Percentiles rank a stretch among this genome's conserved stretches.
phyloP scores from a whole-genome alignment of 2,797 vertebrate species.

The Sternotherus odoratus region DNA sequence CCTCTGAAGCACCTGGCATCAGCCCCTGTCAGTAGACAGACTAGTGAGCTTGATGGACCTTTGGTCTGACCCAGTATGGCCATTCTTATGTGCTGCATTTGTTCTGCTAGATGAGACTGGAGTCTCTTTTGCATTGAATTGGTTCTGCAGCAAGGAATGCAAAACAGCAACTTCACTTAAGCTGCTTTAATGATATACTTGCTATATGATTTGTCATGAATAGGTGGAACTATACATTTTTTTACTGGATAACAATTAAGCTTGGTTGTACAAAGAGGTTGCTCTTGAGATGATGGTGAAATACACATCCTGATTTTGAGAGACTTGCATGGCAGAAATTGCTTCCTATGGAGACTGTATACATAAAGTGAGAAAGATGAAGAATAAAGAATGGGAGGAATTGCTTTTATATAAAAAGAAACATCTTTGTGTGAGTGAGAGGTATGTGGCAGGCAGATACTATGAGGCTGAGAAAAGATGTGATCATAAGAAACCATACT shows the following conservation, averaged over 20 bases:
- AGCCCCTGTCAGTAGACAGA: neutral
- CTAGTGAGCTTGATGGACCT: neutral
- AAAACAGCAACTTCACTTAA: neutral
- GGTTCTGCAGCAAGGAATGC: neutral
- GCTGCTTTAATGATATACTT: neutral
- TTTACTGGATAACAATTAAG: neutral
- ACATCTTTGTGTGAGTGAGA: neutral
- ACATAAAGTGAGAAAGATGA: neutral
- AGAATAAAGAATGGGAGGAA: neutral
- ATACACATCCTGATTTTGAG: neutral
- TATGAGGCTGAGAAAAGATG: accelerated
- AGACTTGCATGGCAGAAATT: neutral
- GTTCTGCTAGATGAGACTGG: neutral
- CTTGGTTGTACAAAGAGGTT: neutral
- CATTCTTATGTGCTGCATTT: neutral
- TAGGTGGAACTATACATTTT: neutral
- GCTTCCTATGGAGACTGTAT: neutral
- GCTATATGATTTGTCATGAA: neutral
- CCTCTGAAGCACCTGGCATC: neutral
- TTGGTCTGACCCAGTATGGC: neutral
- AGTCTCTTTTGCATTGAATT: neutral
- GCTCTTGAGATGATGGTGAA: neutral
- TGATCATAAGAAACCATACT: neutral
- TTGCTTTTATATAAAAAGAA: neutral
- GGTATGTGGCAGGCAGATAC: neutral